A percentile compares a stretch with the other conserved stretches of the same genome.
These are phyloP conservation scores for Notamacropus eugenii DNA, from an alignment of 2,797 vertebrate species.

Conservation along the genomic window DNA sequence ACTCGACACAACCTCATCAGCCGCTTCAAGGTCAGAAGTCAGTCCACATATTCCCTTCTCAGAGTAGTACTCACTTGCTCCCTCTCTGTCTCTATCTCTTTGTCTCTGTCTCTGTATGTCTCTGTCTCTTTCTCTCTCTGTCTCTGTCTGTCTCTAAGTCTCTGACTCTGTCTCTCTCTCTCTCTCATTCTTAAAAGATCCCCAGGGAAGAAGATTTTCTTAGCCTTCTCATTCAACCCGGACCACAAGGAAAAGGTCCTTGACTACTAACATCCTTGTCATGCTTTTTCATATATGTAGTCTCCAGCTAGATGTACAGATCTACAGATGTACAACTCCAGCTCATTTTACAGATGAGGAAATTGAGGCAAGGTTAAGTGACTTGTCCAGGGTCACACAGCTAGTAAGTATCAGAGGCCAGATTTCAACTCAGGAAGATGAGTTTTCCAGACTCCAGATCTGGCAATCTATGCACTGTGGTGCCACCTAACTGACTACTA, in stretches of 20 bases:
- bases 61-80: neutral
- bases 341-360: too few species aligned
- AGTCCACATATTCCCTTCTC: neutral
- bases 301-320: too few species aligned
- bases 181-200: neutral
- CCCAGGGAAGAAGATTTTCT: neutral
- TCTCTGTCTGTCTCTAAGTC: neutral
- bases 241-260: neutral
- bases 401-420: too few species aligned
- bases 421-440: too few species aligned
- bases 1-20: slow-evolving; percentile 93
- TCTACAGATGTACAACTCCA: too few species aligned
- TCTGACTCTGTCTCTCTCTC: neutral
- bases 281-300: too few species aligned
- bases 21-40: slow-evolving; percentile 91
- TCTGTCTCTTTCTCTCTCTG: too few species aligned
- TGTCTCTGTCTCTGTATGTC: neutral
- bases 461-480: too few species aligned
- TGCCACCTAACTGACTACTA: too few species aligned
- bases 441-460: too few species aligned
- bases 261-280: neutral
- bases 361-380: too few species aligned
- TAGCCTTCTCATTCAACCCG: neutral
- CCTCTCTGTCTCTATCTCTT: neutral
- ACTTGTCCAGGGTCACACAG: too few species aligned